phyloP scores from a whole-genome alignment of 2,113 vertebrate species.

The Lophura nycthemera region DNA sequence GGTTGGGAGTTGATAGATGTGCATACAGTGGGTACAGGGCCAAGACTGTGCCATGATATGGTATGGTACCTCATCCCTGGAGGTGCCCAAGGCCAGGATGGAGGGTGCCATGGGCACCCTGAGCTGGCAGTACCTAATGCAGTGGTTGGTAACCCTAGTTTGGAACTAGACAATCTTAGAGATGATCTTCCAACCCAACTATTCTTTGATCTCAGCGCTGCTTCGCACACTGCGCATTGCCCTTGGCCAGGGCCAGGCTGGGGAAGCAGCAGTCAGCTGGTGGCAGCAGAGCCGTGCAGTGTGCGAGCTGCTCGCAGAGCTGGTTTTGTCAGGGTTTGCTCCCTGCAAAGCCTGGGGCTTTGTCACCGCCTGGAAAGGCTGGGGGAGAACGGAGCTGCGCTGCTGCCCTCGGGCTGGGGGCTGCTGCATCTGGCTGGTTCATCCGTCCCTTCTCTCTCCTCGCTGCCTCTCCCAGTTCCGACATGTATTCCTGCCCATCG shows the following conservation, averaged over 20 bases:
- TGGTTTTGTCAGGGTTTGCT: fast-evolving
- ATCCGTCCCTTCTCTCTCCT: neutral
- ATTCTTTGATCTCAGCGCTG: neutral
- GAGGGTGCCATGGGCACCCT: no score
- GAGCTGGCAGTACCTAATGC: neutral
- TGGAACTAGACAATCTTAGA: neutral
- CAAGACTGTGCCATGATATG: neutral
- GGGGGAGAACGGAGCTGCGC: neutral
- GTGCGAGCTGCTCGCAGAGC: fast-evolving
- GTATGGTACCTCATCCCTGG: neutral
- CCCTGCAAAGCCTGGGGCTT: neutral
- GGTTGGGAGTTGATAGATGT: neutral
- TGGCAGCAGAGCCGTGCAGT: neutral
- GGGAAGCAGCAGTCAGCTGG: neutral
- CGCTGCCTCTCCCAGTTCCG: neutral
- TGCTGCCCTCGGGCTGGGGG: neutral
- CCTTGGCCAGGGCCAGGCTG: fast-evolving
- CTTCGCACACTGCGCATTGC: fast-evolving
- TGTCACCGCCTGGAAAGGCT: neutral
- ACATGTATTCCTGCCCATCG: neutral
- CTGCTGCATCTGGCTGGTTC: neutral
- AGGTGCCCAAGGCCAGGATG: neutral
- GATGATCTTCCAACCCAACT: neutral
- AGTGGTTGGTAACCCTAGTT: no score
- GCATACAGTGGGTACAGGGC: neutral